Base-by-base conservation (phyloP, 2,888 invertebrate species). In the Amphipyra tragopoginis region DNA sequence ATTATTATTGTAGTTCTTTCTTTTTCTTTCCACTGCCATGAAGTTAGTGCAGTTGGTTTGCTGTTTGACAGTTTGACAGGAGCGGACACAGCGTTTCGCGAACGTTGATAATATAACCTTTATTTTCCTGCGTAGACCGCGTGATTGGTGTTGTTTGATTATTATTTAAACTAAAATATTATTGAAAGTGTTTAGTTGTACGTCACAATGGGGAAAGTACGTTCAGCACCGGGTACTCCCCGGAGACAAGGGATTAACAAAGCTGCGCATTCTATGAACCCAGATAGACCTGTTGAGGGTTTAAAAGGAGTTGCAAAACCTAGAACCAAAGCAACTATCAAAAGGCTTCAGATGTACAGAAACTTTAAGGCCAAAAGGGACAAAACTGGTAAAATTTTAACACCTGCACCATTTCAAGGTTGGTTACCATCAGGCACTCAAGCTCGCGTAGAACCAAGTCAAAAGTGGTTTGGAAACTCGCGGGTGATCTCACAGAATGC, bases 381-480 rank as follows among this genome's bases (percentile, higher is more conserved):
- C 92, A 96, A 96, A 82, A 95, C 95, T 59, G 98, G 99, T 51
- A 98, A 99, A 95, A 99, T 99, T 57, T 92, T 99, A 47, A 97
- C 97, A 39, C 97, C 99, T 33, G 99, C 99, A 0, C 99, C 99
- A 0, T 99, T 98, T 89, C 99, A 99, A 96, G 97, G 97, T 47
- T 97, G 97, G 93, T 93, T 99, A 21, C 95, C 97, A 11, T 97
- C 99, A 36, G 99, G 99, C 26, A 97, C 98, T 0, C 96, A 97
- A 86, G 98, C 99, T 34, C 96, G 99, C 63, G 98, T 99, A 0
- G 99, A 99, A 91, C 99, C 99, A 2, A 99, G 98, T 79, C 98
- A 99, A 82, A 98, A 98, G 88, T 99, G 99, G 99, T 99, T 99
- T 91, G 99, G 99, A 13, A 99, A 99, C 89, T 99, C 99, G 0